A percentile compares a stretch with the other conserved stretches of the same genome.
phyloP scores from a whole-genome alignment of 2,797 vertebrate genomes.

The Mionectes olivaceus region DNA sequence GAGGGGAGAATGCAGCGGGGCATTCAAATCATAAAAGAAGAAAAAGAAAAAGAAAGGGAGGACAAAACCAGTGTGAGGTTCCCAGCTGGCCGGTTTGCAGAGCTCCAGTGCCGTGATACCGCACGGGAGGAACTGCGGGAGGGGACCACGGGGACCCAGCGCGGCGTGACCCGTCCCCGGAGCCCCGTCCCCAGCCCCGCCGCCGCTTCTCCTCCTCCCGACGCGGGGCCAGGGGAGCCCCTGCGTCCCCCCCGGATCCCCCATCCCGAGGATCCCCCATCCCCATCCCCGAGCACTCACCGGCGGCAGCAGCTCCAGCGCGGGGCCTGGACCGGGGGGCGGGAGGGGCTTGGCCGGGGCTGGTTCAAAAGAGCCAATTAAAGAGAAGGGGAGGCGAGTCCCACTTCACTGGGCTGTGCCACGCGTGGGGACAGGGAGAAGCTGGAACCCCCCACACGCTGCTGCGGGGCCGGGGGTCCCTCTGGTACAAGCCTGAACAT shows the following conservation, averaged over 20 bases:
- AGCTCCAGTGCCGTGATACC: rapidly evolving
- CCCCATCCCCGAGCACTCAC: not conserved
- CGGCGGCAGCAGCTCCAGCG: not conserved
- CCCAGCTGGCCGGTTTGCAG: rapidly evolving
- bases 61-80: not conserved
- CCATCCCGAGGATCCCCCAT: not conserved
- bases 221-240: too few relatives aligned
- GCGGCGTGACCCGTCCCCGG: rapidly evolving
- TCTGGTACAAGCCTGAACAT: not conserved
- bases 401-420: not conserved
- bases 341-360: not conserved
- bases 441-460: not conserved
- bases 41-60: rapidly evolving
- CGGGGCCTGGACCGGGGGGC: not conserved
- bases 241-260: not conserved
- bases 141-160: not conserved
- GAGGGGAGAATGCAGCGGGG: not conserved
- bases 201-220: not conserved
- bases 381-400: not conserved
- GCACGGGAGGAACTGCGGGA: not conserved
- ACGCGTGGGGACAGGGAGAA: not conserved
- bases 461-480: not conserved
- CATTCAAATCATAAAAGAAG: rapidly evolving
- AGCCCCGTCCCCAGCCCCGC: not conserved
- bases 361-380: slow-evolving; percentile 10